Base-by-base conservation (phyloP, 2,888 invertebrate genomes). In the Chrysina gloriosa region DNA sequence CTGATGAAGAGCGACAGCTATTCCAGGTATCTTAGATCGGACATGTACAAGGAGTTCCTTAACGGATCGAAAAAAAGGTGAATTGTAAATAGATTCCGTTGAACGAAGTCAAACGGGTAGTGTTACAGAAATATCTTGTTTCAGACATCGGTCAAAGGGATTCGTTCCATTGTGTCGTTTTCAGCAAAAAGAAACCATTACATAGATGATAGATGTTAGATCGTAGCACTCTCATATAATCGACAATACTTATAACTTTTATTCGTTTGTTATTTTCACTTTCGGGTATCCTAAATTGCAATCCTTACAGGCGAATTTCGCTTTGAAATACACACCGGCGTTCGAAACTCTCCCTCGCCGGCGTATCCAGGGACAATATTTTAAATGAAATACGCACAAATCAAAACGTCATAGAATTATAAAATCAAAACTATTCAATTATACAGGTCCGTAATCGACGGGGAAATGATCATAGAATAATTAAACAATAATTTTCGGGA, bases 1-100 rank as follows among this genome's bases (percentile, higher is more conserved):
- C 87, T 99, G 76, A 99, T 99, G 99, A 98, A 98, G 83, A 97
- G 96, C 73, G 99, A 99, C 85, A 97, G 97, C 80, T 99, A 99
- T 82, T 97, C 97, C 64, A 89, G 99, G 75, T 99, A 98, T 82
- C 87, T 99, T 63, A 91, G 99, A 73, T 98, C 98, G 0, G 98
- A 98, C 77, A 96, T 97, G 94, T 99, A 98, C 85, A 97, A 97
- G 88, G 98, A 98, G 77, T 96, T 94, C 81, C 86, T 98, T 70
- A 96, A 94, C 82, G 96, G 96, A 74, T 94, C 96, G 73, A 95
- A 97, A 86, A 98, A 86, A 98, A 98, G 92, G 96, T 97, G 86
- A 82, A 80, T 61, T 58, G 47, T 52, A 58, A 61, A 63, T 29
- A 16, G 58, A 16, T 39, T 27, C 27, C 58, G 34, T 42, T 34